A percentile compares a stretch with the other conserved stretches of the same genome.
phyloP scores from a whole-genome alignment of 2,888 invertebrate genomes.

The Dicyrtomina minuta region DNA sequence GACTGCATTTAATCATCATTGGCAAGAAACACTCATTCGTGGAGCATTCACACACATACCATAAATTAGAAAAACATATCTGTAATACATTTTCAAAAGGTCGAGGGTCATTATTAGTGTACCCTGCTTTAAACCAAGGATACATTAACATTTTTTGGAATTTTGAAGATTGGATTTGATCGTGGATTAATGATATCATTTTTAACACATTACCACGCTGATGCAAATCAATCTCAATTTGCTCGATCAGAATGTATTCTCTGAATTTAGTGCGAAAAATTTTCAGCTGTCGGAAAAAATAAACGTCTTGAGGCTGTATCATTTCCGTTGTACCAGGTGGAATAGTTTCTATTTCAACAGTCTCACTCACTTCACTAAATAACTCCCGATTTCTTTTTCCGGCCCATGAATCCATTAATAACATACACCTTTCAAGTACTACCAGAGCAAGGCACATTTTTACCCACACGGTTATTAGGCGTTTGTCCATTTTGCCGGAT shows the following conservation, averaged over 20 bases:
- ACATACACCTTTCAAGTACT: background rate
- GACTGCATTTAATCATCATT: too few relatives aligned
- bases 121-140: slow-evolving; percentile 26
- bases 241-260: slow-evolving; percentile 3
- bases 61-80: slow-evolving; percentile 13
- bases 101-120: background rate
- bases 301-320: background rate
- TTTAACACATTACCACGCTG: slow-evolving; percentile 3
- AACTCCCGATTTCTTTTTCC: slow-evolving; percentile 20
- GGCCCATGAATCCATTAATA: slow-evolving; percentile 26
- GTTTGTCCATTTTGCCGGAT: slow-evolving; percentile 8
- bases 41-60: background rate
- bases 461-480: background rate
- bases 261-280: background rate
- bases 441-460: background rate
- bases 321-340: slow-evolving; percentile 1
- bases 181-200: slow-evolving; percentile 26
- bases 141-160: slow-evolving; percentile 18
- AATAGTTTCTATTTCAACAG: background rate
- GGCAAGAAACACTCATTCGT: too few relatives aligned
- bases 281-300: background rate
- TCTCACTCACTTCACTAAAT: background rate
- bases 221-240: slow-evolving; percentile 5
- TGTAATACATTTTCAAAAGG: slow-evolving; percentile 7
- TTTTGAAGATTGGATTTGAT: slow-evolving; percentile 26